Base-by-base conservation (phyloP, 2,888 invertebrate genomes). In the Drosophila heteroneura region DNA sequence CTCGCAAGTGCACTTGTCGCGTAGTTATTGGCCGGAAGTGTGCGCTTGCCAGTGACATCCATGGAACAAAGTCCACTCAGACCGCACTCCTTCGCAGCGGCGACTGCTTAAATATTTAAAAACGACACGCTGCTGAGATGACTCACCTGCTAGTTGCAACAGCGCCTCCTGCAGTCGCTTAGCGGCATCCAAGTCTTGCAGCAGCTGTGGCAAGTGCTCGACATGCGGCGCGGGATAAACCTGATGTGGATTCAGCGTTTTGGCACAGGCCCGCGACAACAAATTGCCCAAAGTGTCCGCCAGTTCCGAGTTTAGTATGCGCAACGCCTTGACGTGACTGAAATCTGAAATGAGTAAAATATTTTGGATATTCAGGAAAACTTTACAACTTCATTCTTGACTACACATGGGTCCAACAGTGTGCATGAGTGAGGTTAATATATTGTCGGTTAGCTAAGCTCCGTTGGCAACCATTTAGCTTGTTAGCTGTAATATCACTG, bases 241-340 rank as follows among this genome's bases (percentile, higher is more conserved):
- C 90, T 95, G 96, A 14, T 94, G 93, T n/a, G 96, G 96, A 95
- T 99, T 99, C 63, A 99, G 94, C 6, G 96, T 94, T 72, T 94
- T 94, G 26, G 97, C 97, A 78, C 96, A 96, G 90, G 97, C 97
- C 26, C 99, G 95, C 65, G 95, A 96, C 71, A 97, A 94, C 61
- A 99, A 95, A 95, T 99, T 99, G 32, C 99, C 99, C 26, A 99
- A 93, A 0, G 97, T 97, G 93, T 99, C 97, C 4, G 98, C 98
- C 68, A 99, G 94, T 92, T 99, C 98, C 0, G 97, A 95, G 94
- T 99, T 99, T 28, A 97, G 94, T 64, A 96, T 95, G 83, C 96
- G 95, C 44, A 96, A 92, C 59, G 97, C 94, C 92, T 97, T 97
- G 7, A 94, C 94, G 79, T 96, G 96, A 92, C 96, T 97, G 94